Evolutionary conservation across 1,140 invertebrate genomes (phyloP).

Genomic region (Neodiprion lecontei): DNA sequence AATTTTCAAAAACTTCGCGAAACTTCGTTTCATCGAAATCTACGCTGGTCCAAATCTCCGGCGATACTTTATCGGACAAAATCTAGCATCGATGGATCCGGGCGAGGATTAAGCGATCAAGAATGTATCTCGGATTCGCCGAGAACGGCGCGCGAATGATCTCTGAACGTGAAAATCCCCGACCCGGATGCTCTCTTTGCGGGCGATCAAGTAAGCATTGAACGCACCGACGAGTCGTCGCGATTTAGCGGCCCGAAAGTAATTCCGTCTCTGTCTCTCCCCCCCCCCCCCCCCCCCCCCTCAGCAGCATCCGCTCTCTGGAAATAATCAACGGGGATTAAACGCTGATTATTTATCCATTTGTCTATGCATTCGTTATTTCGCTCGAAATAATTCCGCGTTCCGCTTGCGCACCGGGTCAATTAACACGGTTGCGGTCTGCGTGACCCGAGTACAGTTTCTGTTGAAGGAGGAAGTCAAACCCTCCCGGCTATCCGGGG

Average conservation of each 20-base stretch:
- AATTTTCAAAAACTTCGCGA: too few relatives aligned
- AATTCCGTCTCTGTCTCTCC: constrained; percentile 8
- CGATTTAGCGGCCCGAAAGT: neutral
- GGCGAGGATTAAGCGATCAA: too few relatives aligned
- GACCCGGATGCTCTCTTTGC: neutral
- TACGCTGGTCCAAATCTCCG: too few relatives aligned
- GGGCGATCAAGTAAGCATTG: neutral
- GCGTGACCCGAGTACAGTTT: constrained; percentile 1
- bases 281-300: constrained; percentile 15
- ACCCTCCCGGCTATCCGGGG: constrained; percentile 15
- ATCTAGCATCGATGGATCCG: too few relatives aligned
- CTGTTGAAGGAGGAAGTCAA: constrained; percentile 10
- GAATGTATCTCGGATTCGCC: too few relatives aligned
- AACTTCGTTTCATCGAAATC: too few relatives aligned
- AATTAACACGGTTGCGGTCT: constrained; percentile 23
- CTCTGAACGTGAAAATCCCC: neutral
- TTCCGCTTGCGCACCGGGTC: neutral
- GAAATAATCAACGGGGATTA: neutral
- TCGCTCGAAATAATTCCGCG: neutral
- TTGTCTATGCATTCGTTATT: neutral
- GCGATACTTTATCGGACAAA: too few relatives aligned
- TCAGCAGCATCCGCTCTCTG: neutral
- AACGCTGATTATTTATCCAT: neutral
- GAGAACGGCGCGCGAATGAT: too few relatives aligned
- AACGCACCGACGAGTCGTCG: constrained; percentile 5